These are phyloP conservation scores for Schizopygopsis malacanthus DNA, from an alignment of 2,797 vertebrate genomes.

Conservation along the genomic window DNA sequence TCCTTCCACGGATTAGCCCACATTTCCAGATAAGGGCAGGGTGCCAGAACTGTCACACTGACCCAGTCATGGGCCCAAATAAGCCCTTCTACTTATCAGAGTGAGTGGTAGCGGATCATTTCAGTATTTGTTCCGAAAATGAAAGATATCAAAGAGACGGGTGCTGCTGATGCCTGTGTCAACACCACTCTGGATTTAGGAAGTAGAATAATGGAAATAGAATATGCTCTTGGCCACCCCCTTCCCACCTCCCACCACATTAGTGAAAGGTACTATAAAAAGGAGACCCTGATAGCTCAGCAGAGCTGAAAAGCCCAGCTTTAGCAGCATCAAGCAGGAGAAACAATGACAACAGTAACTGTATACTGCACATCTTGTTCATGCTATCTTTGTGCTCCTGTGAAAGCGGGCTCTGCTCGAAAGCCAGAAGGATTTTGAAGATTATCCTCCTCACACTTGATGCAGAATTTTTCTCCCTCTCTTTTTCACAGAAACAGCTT, in stretches of 20 bases:
- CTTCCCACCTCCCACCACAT: conserved; percentile 73
- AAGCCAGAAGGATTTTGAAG: conserved; percentile 66
- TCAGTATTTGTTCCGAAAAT: conserved; percentile 26
- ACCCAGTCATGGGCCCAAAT: conserved; percentile 58
- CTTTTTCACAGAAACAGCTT: conserved; percentile 43
- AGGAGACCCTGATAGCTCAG: conserved; percentile 55
- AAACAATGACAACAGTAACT: conserved; percentile 50
- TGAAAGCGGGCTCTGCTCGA: conserved; percentile 61
- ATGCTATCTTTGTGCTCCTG: conserved; percentile 65
- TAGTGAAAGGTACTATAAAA: conserved; percentile 58
- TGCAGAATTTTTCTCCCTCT: conserved; percentile 55
- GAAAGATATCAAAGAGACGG: conserved; percentile 5
- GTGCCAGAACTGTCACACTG: conserved; percentile 68
- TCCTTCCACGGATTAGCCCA: conserved; percentile 61
- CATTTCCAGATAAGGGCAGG: conserved; percentile 54
- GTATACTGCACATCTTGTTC: conserved; percentile 62
- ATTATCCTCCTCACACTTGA: conserved; percentile 70
- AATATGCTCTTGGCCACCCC: conserved; percentile 70
- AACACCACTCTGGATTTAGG: conserved; percentile 66
- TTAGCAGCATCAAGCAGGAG: conserved; percentile 47
- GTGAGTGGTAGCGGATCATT: conserved; percentile 29
- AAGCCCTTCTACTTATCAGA: conserved; percentile 32
- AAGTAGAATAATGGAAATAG: conserved; percentile 75
- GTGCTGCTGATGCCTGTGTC: conserved; percentile 65
- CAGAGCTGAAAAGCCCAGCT: conserved; percentile 64